Conservation (phyloP, 2,888 invertebrate genomes). For the Pyralis farinalis region DNA sequence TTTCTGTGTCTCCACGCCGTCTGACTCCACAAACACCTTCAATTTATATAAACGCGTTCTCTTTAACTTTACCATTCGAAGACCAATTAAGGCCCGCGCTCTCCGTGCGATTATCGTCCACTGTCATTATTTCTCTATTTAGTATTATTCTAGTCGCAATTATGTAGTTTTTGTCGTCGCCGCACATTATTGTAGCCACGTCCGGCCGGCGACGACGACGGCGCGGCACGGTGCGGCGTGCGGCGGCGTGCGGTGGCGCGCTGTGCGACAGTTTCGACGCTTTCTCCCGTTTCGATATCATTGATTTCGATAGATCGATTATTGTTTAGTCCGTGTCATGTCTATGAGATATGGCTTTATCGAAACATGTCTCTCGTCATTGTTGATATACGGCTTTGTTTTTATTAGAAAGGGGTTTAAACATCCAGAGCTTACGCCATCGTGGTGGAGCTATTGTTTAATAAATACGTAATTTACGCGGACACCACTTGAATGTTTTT, state of each 20-base stretch:
- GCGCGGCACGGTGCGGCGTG: too few relatives aligned
- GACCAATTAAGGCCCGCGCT: background rate
- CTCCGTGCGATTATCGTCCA: background rate
- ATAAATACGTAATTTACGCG: too few relatives aligned
- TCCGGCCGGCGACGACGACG: background rate
- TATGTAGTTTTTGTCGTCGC: background rate
- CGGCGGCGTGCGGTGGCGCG: too few relatives aligned
- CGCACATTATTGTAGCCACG: background rate
- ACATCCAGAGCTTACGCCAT: too few relatives aligned
- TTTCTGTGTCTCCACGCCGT: background rate
- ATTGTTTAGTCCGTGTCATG: background rate
- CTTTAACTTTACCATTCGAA: background rate
- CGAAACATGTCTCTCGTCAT: too few relatives aligned
- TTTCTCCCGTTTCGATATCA: background rate
- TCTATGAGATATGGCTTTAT: background rate
- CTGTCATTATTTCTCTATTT: background rate
- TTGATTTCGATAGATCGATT: background rate
- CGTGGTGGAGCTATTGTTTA: too few relatives aligned
- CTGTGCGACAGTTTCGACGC: background rate
- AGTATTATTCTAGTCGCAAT: background rate
- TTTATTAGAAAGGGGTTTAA: too few relatives aligned
- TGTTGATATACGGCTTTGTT: too few relatives aligned
- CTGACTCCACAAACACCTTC: background rate
- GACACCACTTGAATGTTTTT: too few relatives aligned
- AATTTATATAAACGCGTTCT: background rate